Evolutionary conservation across 2,888 invertebrate species (phyloP), one percentile per base, ranked within the genome.

Genomic region (Epirrhoe tristata): DNA sequence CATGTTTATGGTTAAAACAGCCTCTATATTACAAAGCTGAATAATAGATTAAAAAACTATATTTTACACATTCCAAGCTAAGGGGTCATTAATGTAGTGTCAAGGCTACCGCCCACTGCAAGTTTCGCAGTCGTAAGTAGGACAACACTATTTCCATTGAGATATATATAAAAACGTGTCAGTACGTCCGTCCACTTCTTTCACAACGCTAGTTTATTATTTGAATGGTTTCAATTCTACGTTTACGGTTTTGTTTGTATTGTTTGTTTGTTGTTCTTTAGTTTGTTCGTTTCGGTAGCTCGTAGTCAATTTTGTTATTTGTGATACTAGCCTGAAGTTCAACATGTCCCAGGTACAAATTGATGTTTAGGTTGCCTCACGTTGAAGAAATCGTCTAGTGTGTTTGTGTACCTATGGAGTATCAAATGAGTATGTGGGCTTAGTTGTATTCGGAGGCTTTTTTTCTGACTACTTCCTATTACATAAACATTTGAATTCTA

Each of bases 81-180:
- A 59, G 55, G 67, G 67, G 63, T 67, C 67, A 59, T 63, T 56
- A 66, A 66, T 63, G 66, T 63, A 74, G 79, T 80, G 83, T 85
- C 86, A 86, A 86, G 86, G 86, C 79, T 77, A 67, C 65, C 71
- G 71, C 71, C 73, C 72, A 74, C 71, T 61, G 61, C 51, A 68
- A 61, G 61, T 64, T 68, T 65, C 58, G 61, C 59, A 63, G 63
- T 52, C 57, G 74, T 77, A 87, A 81, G 78, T 81, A 78, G 85
- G 84, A 69, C 78, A 74, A 72, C 73, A 83, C 81, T 83, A 81
- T 84, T 85, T 84, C 81, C 81, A 86, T 85, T 87, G 85, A 76
- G 82, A 80, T 83, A 82, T 83, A 67, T 84, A 81, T 86, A 86
- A 81, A 82, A 76, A 75, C 58, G 77, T 74, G 73, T 75, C 78